phyloP scores from a whole-genome alignment of 2,797 vertebrate species.

The Coccyzus lansbergi region DNA sequence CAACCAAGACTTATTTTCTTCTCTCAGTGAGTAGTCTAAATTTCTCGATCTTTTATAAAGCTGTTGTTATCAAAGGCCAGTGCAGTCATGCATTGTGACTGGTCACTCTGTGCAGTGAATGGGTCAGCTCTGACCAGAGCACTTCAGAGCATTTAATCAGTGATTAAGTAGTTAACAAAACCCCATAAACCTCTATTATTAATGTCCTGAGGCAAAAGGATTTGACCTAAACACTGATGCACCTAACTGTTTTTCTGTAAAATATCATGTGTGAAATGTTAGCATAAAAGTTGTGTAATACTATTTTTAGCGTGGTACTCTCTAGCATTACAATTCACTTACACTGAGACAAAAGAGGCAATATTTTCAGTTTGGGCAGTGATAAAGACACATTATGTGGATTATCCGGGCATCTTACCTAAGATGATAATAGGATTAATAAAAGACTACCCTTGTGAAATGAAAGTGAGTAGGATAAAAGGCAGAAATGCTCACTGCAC shows the following conservation, averaged over 20 bases:
- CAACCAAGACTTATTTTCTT: background rate
- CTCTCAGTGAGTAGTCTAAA: background rate
- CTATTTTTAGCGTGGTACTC: background rate
- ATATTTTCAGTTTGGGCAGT: background rate
- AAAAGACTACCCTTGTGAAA: constrained; percentile 59
- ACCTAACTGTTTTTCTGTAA: background rate
- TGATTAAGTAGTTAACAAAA: background rate
- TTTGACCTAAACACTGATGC: background rate
- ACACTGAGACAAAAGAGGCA: background rate
- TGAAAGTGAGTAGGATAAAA: constrained; percentile 47
- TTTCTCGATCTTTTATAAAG: background rate
- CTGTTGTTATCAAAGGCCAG: background rate
- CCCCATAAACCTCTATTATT: background rate
- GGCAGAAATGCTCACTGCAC: background rate
- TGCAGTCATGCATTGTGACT: background rate
- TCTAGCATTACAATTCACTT: background rate
- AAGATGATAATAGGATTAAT: constrained; percentile 74
- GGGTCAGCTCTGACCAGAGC: background rate
- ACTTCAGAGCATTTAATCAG: background rate
- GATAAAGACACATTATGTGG: background rate
- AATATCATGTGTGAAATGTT: background rate
- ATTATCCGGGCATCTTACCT: constrained; percentile 66
- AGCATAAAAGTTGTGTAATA: background rate
- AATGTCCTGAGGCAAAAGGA: fast-evolving
- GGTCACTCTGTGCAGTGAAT: background rate